Conservation (phyloP, 2,888 invertebrate species). For the Tipula unca region DNA sequence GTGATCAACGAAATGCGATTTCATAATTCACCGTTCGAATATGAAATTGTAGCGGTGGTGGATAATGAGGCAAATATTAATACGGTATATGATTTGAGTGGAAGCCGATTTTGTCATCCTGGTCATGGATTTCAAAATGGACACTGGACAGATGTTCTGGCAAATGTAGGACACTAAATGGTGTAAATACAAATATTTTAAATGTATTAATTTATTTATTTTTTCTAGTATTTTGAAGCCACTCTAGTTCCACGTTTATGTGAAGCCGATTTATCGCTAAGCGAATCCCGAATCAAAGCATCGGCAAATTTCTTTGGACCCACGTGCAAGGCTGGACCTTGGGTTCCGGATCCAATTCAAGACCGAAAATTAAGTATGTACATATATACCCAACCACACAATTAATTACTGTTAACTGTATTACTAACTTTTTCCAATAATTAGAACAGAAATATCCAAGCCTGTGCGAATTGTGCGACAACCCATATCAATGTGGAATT, state of each 20-base stretch:
- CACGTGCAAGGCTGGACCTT: slow-evolving; percentile 80
- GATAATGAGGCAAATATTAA: slow-evolving; percentile 51
- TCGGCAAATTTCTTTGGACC: slow-evolving; percentile 65
- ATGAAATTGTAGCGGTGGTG: slow-evolving; percentile 59
- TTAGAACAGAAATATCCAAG: slow-evolving; percentile 57
- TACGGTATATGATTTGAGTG: slow-evolving; percentile 52
- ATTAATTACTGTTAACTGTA: no score
- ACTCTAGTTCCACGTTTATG: slow-evolving; percentile 63
- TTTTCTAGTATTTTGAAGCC: slow-evolving; percentile 62
- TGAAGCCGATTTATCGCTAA: slow-evolving; percentile 55
- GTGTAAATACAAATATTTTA: no score
- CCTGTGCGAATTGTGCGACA: slow-evolving; percentile 63
- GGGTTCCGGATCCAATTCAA: slow-evolving; percentile 58
- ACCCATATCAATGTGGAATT: slow-evolving; percentile 50
- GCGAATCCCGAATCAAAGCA: slow-evolving; percentile 67
- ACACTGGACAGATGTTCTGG: slow-evolving; percentile 68
- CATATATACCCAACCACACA: background rate
- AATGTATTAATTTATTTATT: slow-evolving; percentile 21
- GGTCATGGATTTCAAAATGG: slow-evolving; percentile 58
- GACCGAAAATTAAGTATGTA: slow-evolving; percentile 60
- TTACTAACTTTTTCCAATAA: slow-evolving; percentile 8
- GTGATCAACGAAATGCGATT: slow-evolving; percentile 61
- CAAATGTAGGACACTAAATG: slow-evolving; percentile 54
- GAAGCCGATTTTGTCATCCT: slow-evolving; percentile 72
- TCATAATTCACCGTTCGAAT: slow-evolving; percentile 47